Evolutionary conservation across 2,888 invertebrate species (phyloP).

Genomic region (Ptychoptera albimana): DNA sequence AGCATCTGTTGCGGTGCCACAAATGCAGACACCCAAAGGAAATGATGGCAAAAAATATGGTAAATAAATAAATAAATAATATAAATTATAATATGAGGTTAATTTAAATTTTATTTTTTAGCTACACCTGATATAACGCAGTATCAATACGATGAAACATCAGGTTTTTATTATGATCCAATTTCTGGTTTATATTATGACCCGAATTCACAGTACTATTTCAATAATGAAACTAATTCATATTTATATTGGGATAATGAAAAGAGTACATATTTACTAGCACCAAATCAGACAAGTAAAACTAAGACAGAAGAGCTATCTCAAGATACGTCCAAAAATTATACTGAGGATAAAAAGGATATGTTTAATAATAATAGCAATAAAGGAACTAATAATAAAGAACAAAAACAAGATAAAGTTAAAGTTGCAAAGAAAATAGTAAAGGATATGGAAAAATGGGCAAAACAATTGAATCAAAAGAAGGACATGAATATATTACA

Average conservation of each 20-base stretch:
- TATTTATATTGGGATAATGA: conserved; percentile 92
- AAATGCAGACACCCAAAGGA: conserved; percentile 31
- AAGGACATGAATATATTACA: conserved; percentile 45
- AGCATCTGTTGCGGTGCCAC: neutral
- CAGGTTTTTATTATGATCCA: conserved; percentile 93
- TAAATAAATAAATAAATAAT: conserved; percentile 23
- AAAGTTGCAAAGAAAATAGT: conserved; percentile 96
- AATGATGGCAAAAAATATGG: conserved; percentile 50
- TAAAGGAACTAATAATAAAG: conserved; percentile 30
- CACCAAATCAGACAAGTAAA: conserved; percentile 26
- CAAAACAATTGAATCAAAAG: conserved; percentile 90
- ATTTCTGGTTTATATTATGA: conserved; percentile 91
- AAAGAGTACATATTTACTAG: conserved; percentile 43
- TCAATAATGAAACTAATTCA: conserved; percentile 75
- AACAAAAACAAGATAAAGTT: conserved; percentile 70
- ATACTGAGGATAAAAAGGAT: conserved; percentile 27
- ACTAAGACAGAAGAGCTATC: conserved; percentile 17
- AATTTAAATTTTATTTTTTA: conserved; percentile 10
- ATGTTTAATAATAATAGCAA: conserved; percentile 34
- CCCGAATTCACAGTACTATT: conserved; percentile 90
- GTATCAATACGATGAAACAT: conserved; percentile 86
- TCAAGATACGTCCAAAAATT: conserved; percentile 10
- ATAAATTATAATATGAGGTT: neutral
- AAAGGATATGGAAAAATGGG: conserved; percentile 79
- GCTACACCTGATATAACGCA: conserved; percentile 74